Conservation (phyloP, 2,797 vertebrate species). For the Rallus crepitans region DNA sequence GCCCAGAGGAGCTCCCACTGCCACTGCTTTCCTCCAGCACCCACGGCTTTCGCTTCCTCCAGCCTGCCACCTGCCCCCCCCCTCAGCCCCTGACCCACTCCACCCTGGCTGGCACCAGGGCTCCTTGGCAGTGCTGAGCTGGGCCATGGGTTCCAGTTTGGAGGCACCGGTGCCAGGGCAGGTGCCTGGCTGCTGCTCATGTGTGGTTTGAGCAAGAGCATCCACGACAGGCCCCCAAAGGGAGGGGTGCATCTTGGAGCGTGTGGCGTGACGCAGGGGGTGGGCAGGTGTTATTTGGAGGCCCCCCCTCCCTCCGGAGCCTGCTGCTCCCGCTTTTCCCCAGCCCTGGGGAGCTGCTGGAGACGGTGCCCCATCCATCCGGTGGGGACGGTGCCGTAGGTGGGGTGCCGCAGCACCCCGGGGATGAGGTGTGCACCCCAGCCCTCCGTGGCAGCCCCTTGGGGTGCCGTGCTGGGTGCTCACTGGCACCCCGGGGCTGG, state of each 20-base stretch:
- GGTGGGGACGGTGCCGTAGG: not conserved
- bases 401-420: fast-evolving
- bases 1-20: not conserved
- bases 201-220: not conserved
- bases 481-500: not conserved
- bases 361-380: fast-evolving
- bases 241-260: too few species aligned
- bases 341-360: not conserved
- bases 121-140: fast-evolving
- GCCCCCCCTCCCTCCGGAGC: not conserved
- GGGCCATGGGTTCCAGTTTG: not conserved
- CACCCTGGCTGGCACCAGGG: too few species aligned
- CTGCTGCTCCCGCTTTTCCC: not conserved
- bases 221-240: not conserved
- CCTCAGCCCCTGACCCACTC: not conserved
- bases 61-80: not conserved
- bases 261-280: not conserved
- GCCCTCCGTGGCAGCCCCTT: not conserved
- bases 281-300: not conserved
- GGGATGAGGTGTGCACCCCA: not conserved
- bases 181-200: fast-evolving
- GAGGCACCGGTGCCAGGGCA: fast-evolving
- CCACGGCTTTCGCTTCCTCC: not conserved
- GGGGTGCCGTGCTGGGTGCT: not conserved
- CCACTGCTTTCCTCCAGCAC: not conserved